These are phyloP conservation scores for Akabosia matsudoensis DNA, from an alignment of 1,140 invertebrate genomes.

Conservation along the genomic window DNA sequence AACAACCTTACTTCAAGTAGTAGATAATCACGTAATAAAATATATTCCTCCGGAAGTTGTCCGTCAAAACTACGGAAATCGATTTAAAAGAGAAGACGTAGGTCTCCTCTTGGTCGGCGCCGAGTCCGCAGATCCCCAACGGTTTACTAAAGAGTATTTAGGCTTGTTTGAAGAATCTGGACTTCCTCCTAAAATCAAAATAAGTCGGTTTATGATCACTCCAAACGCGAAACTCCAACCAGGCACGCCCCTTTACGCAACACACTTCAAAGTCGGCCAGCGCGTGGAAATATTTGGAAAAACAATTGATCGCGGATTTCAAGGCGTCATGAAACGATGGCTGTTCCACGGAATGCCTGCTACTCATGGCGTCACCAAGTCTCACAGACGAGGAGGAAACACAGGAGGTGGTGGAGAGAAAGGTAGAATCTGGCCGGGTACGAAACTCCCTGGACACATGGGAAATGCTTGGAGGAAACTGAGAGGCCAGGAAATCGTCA, in stretches of 20 bases:
- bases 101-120: constrained; percentile 83
- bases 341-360: constrained; percentile 91
- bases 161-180: constrained; percentile 80
- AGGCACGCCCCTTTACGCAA: constrained; percentile 81
- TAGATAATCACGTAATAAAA: constrained; percentile 93
- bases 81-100: constrained; percentile 53
- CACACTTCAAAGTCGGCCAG: constrained; percentile 89
- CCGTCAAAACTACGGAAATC: constrained; percentile 55
- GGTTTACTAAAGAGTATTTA: constrained; percentile 85
- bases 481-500: constrained; percentile 73
- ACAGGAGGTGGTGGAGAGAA: constrained; percentile 82
- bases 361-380: constrained; percentile 90
- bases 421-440: constrained; percentile 86
- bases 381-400: constrained; percentile 84
- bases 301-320: constrained; percentile 93
- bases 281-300: constrained; percentile 83
- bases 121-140: constrained; percentile 78
- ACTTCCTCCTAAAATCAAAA: constrained; percentile 78
- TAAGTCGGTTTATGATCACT: constrained; percentile 81
- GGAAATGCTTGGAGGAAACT: constrained; percentile 68
- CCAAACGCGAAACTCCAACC: constrained; percentile 80
- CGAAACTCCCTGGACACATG: constrained; percentile 97
- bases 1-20: constrained; percentile 81
- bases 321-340: constrained; percentile 96
- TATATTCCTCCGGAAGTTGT: constrained; percentile 76